These are phyloP conservation scores for Diachasmimorpha longicaudata DNA, from an alignment of 1,140 invertebrate genomes.

Conservation along the genomic window DNA sequence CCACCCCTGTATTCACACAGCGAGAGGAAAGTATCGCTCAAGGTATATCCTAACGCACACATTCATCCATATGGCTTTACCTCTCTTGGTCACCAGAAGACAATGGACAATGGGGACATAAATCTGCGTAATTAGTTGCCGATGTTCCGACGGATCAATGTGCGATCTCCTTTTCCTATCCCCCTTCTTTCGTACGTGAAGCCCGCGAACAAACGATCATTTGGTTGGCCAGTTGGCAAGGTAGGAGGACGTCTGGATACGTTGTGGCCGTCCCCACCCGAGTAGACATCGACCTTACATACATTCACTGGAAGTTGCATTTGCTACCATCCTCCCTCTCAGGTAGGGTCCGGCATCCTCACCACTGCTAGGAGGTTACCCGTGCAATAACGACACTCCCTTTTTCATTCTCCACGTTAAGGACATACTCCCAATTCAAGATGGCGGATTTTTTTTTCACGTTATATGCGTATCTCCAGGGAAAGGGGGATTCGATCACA, in stretches of 20 bases:
- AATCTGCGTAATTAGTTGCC: slow-evolving; percentile 73
- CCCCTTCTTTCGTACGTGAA: slow-evolving; percentile 30
- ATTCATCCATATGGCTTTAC: not conserved
- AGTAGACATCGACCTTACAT: slow-evolving; percentile 32
- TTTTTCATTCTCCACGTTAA: not conserved
- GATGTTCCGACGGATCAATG: slow-evolving; percentile 61
- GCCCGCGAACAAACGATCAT: slow-evolving; percentile 55
- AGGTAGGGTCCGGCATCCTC: slow-evolving; percentile 7
- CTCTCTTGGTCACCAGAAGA: slow-evolving; percentile 42
- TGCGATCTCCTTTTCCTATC: slow-evolving; percentile 58
- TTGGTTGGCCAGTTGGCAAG: slow-evolving; percentile 59
- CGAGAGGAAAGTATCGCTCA: slow-evolving; percentile 31
- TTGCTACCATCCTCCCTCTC: slow-evolving; percentile 13
- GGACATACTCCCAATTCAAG: slow-evolving; percentile 13
- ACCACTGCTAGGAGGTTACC: not conserved
- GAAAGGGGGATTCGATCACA: not conserved
- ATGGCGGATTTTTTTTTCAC: slow-evolving; percentile 9
- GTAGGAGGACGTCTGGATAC: slow-evolving; percentile 55
- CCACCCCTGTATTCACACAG: slow-evolving; percentile 19
- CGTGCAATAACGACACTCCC: slow-evolving; percentile 38
- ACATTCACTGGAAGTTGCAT: slow-evolving; percentile 24
- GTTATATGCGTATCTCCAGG: not conserved
- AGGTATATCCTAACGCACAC: slow-evolving; percentile 13
- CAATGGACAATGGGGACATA: slow-evolving; percentile 72
- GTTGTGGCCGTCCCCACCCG: slow-evolving; percentile 46